phyloP scores from a whole-genome alignment of 1,140 invertebrate genomes.

The Ceratina calcarata region DNA sequence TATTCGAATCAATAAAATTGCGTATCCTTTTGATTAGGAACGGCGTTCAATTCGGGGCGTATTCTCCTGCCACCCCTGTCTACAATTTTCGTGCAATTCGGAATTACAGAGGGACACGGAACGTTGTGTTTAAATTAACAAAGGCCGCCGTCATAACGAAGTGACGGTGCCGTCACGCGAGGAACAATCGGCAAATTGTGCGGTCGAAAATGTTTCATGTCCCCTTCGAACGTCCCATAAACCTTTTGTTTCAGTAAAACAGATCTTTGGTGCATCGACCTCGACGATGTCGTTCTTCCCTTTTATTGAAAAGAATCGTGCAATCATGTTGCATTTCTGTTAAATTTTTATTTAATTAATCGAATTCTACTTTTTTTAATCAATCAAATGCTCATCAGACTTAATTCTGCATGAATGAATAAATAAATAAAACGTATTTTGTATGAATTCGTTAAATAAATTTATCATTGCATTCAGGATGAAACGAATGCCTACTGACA shows the following conservation, averaged over 20 bases:
- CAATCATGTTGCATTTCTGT: too few species aligned
- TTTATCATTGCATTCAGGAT: too few species aligned
- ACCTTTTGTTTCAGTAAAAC: background rate
- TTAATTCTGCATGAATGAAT: too few species aligned
- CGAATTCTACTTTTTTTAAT: too few species aligned
- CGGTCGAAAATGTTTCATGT: constrained; percentile 25
- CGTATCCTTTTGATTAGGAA: constrained; percentile 44
- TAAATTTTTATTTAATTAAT: too few species aligned
- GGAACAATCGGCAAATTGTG: constrained; percentile 34
- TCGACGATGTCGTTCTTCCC: background rate
- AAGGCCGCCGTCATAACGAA: constrained; percentile 41
- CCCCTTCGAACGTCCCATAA: background rate
- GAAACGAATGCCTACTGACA: too few species aligned
- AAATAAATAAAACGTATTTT: too few species aligned
- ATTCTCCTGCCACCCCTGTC: background rate
- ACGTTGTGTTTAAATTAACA: constrained; percentile 44
- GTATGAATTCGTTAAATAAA: too few species aligned
- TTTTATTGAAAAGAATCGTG: too few species aligned
- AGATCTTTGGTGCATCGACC: background rate
- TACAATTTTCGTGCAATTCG: constrained; percentile 25
- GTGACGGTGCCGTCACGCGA: constrained; percentile 13
- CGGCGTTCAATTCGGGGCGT: constrained; percentile 24
- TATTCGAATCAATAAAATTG: constrained; percentile 27
- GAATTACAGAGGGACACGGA: constrained; percentile 34
- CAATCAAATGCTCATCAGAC: too few species aligned